These are phyloP conservation scores for Sebastes iracundus DNA, from an alignment of 2,797 vertebrate species.

Conservation along the genomic window DNA sequence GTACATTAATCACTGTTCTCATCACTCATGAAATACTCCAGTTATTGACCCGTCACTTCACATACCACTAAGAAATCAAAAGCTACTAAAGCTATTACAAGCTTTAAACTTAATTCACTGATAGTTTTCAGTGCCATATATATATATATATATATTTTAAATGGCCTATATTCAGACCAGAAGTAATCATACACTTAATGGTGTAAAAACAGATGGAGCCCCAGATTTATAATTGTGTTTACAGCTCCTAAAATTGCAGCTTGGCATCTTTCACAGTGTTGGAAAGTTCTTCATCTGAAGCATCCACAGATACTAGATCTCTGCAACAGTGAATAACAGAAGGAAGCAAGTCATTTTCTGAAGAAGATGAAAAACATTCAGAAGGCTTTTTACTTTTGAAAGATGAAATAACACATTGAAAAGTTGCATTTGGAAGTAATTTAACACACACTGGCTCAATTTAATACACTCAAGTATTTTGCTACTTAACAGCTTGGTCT, in stretches of 20 bases:
- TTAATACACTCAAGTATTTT: not conserved
- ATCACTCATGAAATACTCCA: not conserved
- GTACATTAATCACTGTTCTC: constrained; percentile 1
- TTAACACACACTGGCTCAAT: not conserved
- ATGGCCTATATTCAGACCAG: not conserved
- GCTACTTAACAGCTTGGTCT: not conserved
- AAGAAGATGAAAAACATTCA: constrained; percentile 1
- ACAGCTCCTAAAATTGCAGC: constrained; percentile 23
- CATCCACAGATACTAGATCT: not conserved
- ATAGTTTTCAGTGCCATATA: not conserved
- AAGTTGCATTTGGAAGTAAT: not conserved
- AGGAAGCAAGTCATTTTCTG: not conserved
- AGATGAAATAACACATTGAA: not conserved
- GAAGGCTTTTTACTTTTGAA: not conserved
- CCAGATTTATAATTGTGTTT: constrained; percentile 37
- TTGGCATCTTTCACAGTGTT: constrained; percentile 22
- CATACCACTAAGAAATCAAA: not conserved
- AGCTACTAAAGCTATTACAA: not conserved
- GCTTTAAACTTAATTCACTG: not conserved
- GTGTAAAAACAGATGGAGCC: constrained; percentile 48
- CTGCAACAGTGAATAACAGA: not conserved
- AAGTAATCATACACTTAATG: constrained; percentile 16
- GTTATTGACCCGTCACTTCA: not conserved
- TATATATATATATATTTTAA: not conserved
- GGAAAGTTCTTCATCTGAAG: constrained; percentile 12